These are phyloP conservation scores for Centropus bengalensis DNA, from an alignment of 2,113 vertebrate species.

Conservation along the genomic window DNA sequence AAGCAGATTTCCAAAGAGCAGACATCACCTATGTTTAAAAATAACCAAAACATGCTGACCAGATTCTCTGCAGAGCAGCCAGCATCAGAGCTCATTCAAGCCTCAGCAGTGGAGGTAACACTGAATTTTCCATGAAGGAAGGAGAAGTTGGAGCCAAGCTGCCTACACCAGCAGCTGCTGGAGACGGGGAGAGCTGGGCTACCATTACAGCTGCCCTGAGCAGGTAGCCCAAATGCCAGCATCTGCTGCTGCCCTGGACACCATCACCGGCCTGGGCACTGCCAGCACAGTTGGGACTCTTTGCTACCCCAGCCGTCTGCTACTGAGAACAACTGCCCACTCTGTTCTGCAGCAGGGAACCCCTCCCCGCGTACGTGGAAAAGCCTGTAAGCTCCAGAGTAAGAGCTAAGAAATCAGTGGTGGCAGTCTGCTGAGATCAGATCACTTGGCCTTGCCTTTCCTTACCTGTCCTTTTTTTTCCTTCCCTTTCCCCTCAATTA, in stretches of 20 bases:
- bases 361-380: not conserved
- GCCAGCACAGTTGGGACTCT: not conserved
- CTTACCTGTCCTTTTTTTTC: not conserved
- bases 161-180: not conserved
- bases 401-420: not conserved
- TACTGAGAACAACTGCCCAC: not conserved
- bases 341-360: not conserved
- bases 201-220: not conserved
- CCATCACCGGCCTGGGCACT: not conserved
- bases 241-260: not conserved
- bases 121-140: not conserved
- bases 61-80: not conserved
- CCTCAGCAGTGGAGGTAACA: not conserved
- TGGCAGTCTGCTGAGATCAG: not conserved
- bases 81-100: not conserved
- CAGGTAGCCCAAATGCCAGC: not conserved
- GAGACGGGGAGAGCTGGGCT: not conserved
- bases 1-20: not conserved
- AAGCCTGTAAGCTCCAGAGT: not conserved
- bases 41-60: not conserved
- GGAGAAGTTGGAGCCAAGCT: not conserved
- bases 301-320: not conserved
- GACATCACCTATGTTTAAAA: not conserved
- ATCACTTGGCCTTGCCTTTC: fast-evolving
- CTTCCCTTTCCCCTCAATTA: not conserved